phyloP scores from a whole-genome alignment of 2,113 vertebrate genomes.

The Perognathus longimembris region DNA sequence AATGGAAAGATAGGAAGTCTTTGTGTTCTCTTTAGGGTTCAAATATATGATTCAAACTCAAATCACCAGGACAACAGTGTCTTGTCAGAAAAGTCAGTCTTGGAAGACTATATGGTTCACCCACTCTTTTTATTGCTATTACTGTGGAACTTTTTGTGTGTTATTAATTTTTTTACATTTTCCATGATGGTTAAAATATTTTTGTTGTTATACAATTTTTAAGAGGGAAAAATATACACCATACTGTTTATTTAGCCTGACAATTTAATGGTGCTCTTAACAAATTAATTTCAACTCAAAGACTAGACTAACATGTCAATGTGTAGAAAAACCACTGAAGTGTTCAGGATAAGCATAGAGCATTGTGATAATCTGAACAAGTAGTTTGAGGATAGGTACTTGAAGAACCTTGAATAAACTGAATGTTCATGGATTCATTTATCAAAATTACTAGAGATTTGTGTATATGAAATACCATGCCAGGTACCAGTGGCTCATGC shows the following conservation, averaged over 20 bases:
- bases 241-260: not conserved
- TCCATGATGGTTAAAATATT: not conserved
- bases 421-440: not conserved
- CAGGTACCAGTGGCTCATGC: no score
- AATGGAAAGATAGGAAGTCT: not conserved
- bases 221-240: not conserved
- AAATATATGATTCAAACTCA: not conserved
- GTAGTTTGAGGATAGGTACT: not conserved
- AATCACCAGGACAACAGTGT: not conserved
- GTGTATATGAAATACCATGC: not conserved
- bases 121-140: not conserved
- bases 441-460: slow-evolving; percentile 13
- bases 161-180: slow-evolving; percentile 38
- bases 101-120: not conserved
- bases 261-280: not conserved
- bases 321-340: not conserved
- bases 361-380: not conserved
- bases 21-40: not conserved
- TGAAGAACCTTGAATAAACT: not conserved
- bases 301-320: not conserved
- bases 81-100: not conserved
- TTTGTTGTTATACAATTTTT: not conserved
- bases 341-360: not conserved
- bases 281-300: slow-evolving; percentile 32
- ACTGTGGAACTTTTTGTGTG: not conserved